Evolutionary conservation across 2,113 vertebrate genomes (phyloP).

Genomic region (Dissostichus mawsoni): DNA sequence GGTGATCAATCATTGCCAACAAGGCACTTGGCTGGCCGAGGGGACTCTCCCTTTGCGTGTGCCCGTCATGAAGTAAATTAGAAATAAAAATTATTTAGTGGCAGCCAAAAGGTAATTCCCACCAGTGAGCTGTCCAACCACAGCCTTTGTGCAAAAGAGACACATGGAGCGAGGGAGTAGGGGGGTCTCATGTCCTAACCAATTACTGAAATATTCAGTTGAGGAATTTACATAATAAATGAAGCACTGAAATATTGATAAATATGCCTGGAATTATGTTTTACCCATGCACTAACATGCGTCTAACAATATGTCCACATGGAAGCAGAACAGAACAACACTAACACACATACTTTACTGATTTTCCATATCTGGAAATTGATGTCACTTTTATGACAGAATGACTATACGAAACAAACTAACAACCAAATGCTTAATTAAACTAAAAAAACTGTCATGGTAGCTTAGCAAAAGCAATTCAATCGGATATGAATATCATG

Average conservation of each 20-base stretch:
- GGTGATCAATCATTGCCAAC: conserved; percentile 99
- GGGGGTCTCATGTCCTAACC: conserved; percentile 70
- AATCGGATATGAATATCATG: too few relatives aligned
- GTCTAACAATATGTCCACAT: conserved; percentile 59
- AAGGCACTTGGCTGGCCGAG: conserved; percentile 89
- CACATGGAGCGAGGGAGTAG: conserved; percentile 69
- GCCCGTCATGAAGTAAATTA: conserved; percentile 80
- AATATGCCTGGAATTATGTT: conserved; percentile 76
- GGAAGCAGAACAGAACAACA: conserved; percentile 29
- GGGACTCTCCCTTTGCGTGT: conserved; percentile 78
- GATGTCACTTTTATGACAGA: neutral
- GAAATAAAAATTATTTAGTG: conserved; percentile 83
- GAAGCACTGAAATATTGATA: conserved; percentile 82
- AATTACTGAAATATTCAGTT: conserved; percentile 82
- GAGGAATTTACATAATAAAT: conserved; percentile 85
- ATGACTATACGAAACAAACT: neutral
- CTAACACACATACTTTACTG: conserved; percentile 16
- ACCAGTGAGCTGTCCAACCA: conserved; percentile 77
- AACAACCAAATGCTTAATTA: neutral
- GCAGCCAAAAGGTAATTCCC: conserved; percentile 85
- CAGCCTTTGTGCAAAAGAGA: conserved; percentile 79
- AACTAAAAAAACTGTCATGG: neutral
- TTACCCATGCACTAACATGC: conserved; percentile 60
- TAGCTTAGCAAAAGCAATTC: neutral
- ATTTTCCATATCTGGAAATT: neutral